Base-by-base conservation (phyloP, 2,888 invertebrate genomes). In the Perizoma flavofasciatum region DNA sequence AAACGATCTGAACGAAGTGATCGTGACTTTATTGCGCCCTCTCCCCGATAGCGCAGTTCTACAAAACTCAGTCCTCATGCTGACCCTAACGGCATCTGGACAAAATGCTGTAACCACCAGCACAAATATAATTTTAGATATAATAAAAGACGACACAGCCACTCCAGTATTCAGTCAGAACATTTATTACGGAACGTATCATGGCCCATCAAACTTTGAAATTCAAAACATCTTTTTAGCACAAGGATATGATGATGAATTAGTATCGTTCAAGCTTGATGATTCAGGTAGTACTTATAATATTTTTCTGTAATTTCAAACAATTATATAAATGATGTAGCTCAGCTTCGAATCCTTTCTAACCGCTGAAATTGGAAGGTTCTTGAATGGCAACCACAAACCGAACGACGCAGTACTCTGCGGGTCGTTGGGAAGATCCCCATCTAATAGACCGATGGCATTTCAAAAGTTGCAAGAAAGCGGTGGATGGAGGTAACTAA, bases 131-230 rank as follows among this genome's bases (percentile, higher is more conserved):
- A 55, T 88, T 41, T 61, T 92, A 49, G 82, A 86, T 61, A 73
- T 90, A 67, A 76, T 88, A 71, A 85, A 84, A 72, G 77, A 82
- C 44, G 88, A 87, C 66, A 62, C 63, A 4, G 68, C 68, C 4
- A 86, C 87, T 57, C 88, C 88, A 40, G 70, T 83, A 32, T 86
- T 89, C 63, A 78, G 64, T 54, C 72, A 78, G 66, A 72, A 77
- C 51, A 80, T 86, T 65, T 88, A 86, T 64, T 48, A 73, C 9
- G 85, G 81, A 35, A 71, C 61, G 6, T 87, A 82, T 60, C 52
- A 58, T 8, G 71, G 70, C 37, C 57, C 65, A 34, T 65, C 65
- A 0, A 57, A 58, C 55, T 52, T 86, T 47, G 70, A 73, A 50
- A 71, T 85, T 49, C 77, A 72, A 54, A 68, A 70, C 52, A 83